Evolutionary conservation across 2,113 vertebrate species (phyloP).

Genomic region (Onychorhynchus coronatus): DNA sequence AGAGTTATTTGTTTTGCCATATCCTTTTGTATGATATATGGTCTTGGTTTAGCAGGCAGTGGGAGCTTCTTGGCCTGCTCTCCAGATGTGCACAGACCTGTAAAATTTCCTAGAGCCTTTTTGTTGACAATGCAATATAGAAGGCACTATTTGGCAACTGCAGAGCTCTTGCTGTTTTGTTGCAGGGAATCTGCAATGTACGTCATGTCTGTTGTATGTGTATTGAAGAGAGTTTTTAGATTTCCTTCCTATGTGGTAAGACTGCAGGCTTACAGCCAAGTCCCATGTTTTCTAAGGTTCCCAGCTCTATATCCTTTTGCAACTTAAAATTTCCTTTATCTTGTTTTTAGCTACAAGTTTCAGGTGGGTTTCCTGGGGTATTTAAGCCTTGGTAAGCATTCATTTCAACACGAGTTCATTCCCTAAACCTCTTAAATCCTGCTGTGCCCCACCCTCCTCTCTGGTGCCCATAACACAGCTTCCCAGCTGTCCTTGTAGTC

Average conservation of each 20-base stretch:
- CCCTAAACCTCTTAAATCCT: background rate
- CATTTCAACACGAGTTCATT: background rate
- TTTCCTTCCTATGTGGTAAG: background rate
- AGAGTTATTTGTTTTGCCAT: background rate
- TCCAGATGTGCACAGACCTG: background rate
- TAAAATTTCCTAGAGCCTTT: background rate
- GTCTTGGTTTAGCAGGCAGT: background rate
- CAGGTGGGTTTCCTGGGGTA: background rate
- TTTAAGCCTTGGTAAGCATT: background rate
- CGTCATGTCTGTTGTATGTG: background rate
- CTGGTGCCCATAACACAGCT: background rate
- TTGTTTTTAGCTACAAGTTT: background rate
- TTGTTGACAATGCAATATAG: background rate
- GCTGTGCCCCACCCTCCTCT: background rate
- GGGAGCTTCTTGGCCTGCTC: background rate
- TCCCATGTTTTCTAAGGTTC: background rate
- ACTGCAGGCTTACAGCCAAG: background rate
- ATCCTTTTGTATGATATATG: background rate
- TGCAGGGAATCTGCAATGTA: background rate
- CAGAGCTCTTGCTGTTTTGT: background rate
- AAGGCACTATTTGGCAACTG: background rate
- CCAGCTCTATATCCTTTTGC: background rate
- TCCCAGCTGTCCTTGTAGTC: background rate
- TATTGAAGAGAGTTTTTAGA: background rate
- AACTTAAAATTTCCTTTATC: background rate